Conservation (phyloP, 2,888 invertebrate genomes). For the Mantis religiosa region DNA sequence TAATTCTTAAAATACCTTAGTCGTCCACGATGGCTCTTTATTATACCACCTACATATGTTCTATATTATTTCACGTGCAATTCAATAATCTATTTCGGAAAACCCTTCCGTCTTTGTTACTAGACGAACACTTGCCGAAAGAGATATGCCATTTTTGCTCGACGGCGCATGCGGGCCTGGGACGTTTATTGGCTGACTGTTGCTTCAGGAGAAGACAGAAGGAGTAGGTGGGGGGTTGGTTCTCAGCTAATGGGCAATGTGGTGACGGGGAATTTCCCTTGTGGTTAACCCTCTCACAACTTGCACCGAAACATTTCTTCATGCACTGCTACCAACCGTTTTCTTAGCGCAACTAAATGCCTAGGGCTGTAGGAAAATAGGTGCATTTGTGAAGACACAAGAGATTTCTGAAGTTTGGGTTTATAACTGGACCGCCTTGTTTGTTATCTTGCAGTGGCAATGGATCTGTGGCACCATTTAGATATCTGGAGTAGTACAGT, state of each 20-base stretch:
- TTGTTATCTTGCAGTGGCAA: too few relatives aligned
- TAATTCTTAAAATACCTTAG: too few relatives aligned
- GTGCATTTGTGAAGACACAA: not conserved
- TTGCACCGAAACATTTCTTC: not conserved
- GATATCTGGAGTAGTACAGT: too few relatives aligned
- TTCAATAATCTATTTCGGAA: too few relatives aligned
- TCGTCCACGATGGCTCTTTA: too few relatives aligned
- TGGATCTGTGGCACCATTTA: too few relatives aligned
- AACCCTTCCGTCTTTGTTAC: too few relatives aligned
- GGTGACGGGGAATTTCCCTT: constrained; percentile 13
- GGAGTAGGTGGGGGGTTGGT: not conserved
- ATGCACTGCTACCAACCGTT: not conserved
- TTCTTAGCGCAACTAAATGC: not conserved
- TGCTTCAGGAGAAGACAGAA: constrained; percentile 10
- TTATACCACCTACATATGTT: too few relatives aligned
- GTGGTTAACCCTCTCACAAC: not conserved
- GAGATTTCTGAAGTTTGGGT: not conserved
- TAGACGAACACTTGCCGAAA: not conserved
- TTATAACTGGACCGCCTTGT: too few relatives aligned
- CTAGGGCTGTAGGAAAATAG: not conserved
- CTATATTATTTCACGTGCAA: too few relatives aligned
- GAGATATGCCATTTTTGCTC: not conserved
- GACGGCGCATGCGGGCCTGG: not conserved
- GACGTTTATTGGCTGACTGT: constrained; percentile 16
- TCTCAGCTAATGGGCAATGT: constrained; percentile 4